Evolutionary conservation across 92 coral and sea anemone species (phyloP).

Genomic region (Siderastrea siderea): DNA sequence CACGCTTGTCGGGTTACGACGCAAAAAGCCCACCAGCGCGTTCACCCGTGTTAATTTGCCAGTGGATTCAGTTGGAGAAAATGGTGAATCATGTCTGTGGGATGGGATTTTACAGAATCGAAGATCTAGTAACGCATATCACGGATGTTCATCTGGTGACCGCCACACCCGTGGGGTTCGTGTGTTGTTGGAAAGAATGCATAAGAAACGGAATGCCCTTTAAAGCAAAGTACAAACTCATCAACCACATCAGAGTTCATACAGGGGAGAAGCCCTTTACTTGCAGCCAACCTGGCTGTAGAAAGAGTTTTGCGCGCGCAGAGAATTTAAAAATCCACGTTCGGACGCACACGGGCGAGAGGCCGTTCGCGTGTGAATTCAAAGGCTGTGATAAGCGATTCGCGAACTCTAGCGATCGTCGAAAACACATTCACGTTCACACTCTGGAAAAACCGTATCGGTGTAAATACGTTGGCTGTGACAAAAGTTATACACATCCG

Average conservation of each 20-base stretch:
- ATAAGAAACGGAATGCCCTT: constrained; percentile 94
- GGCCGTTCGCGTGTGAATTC: constrained; percentile 97
- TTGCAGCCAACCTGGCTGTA: constrained; percentile 90
- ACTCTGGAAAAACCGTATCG: constrained; percentile 97
- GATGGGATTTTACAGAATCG: constrained; percentile 84
- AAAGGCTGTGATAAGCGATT: constrained; percentile 96
- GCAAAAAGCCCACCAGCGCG: constrained; percentile 38
- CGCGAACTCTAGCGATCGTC: constrained; percentile 98
- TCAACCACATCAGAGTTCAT: constrained; percentile 96
- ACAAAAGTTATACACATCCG: constrained; percentile 97
- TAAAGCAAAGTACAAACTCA: constrained; percentile 98
- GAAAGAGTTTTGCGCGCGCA: constrained; percentile 97
- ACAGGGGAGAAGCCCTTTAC: constrained; percentile 98
- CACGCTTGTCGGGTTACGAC: constrained; percentile 26
- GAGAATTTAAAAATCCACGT: constrained; percentile 98
- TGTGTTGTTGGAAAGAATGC: constrained; percentile 96
- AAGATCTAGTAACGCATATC: constrained; percentile 91
- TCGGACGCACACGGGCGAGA: constrained; percentile 94
- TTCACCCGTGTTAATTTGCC: constrained; percentile 79
- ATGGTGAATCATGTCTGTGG: constrained; percentile 85
- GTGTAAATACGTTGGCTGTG: constrained; percentile 96
- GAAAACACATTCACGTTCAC: constrained; percentile 97
- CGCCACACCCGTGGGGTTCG: constrained; percentile 81
- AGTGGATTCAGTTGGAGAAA: constrained; percentile 79
- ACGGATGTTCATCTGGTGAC: constrained; percentile 87